Evolutionary conservation across 2,888 invertebrate genomes (phyloP), one percentile per base, ranked within the genome.

Genomic region (Eupithecia vulgata): DNA sequence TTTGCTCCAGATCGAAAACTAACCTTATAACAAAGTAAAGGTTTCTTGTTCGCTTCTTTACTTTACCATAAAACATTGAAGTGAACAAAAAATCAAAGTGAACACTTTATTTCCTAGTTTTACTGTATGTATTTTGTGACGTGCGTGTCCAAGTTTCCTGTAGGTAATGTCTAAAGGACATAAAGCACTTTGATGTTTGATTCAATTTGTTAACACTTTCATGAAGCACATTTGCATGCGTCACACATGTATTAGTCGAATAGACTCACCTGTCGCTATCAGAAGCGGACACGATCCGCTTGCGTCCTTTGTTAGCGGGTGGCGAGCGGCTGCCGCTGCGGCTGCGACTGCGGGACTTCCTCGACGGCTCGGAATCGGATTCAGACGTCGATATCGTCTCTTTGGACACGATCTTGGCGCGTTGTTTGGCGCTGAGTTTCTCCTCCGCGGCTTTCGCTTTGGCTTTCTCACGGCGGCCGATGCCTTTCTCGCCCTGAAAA

Each of bases 301-400:
- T 95, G 79, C 95, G 94, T 66, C 93, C 92, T 52, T 94, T 92
- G 30, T 89, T 91, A 17, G 93, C 92, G 1, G 94, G 93, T 42
- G 93, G 94, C 45, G 88, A 88, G 69, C 92, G 90, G 10, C 91
- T 94, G 69, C 89, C 71, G 67, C 71, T 85, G 62, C 87, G 80
- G 61, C 86, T 86, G 73, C 87, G 82, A 67, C 86, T 87, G 70
- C 90, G 88, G 42, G 90, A 88, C 82, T 90, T 91, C 68, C 91
- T 82, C 0, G 84, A 84, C 15, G 81, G 91, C 71, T 96, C 96
- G 78, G 97, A 97, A 79, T 96, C 96, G 0, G 97, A 97, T 85
- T 98, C 98, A 76, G 97, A 97, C 0, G 98, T 98, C 0, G 99
- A 99, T 80, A 99, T 99, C 0, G 98, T 98, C 73, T 97, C 99